Conservation (phyloP, 2,888 invertebrate genomes). For the Caradrina clavipalpis region DNA sequence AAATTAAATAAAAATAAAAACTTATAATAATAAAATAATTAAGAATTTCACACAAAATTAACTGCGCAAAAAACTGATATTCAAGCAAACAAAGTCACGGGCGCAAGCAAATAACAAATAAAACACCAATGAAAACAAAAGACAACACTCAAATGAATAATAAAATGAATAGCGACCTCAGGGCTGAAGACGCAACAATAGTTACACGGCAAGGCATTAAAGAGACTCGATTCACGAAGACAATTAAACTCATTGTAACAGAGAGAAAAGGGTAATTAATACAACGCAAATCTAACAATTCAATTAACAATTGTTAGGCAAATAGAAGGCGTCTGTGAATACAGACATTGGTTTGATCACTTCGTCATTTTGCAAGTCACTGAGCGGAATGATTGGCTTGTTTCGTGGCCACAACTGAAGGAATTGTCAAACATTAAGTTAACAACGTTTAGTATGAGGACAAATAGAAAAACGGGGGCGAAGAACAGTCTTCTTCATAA, state of each 20-base stretch:
- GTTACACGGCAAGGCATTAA: slow-evolving; percentile 45
- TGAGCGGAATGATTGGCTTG: slow-evolving; percentile 31
- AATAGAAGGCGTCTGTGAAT: slow-evolving; percentile 47
- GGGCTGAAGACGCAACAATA: slow-evolving; percentile 46
- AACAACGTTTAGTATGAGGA: slow-evolving; percentile 27
- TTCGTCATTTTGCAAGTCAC: slow-evolving; percentile 32
- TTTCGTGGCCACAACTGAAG: slow-evolving; percentile 38
- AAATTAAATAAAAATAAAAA: too few relatives aligned
- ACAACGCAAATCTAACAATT: slow-evolving; percentile 59
- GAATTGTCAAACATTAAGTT: slow-evolving; percentile 43
- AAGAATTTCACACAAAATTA: too few relatives aligned
- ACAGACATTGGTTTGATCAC: slow-evolving; percentile 45
- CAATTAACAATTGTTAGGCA: slow-evolving; percentile 56
- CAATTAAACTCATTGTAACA: slow-evolving; percentile 58
- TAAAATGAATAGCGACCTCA: slow-evolving; percentile 42
- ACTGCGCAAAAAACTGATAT: too few relatives aligned
- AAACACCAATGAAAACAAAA: slow-evolving; percentile 49
- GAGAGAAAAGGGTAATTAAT: slow-evolving; percentile 55
- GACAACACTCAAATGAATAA: slow-evolving; percentile 40
- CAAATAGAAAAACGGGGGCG: slow-evolving; percentile 44
- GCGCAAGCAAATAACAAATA: too few relatives aligned
- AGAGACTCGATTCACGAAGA: slow-evolving; percentile 38
- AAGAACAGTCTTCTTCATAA: slow-evolving; percentile 51
- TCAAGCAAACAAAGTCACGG: too few relatives aligned
- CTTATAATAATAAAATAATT: too few relatives aligned